These are phyloP conservation scores for Linnaemya vulpina DNA, from an alignment of 2,888 invertebrate species.

Conservation along the genomic window DNA sequence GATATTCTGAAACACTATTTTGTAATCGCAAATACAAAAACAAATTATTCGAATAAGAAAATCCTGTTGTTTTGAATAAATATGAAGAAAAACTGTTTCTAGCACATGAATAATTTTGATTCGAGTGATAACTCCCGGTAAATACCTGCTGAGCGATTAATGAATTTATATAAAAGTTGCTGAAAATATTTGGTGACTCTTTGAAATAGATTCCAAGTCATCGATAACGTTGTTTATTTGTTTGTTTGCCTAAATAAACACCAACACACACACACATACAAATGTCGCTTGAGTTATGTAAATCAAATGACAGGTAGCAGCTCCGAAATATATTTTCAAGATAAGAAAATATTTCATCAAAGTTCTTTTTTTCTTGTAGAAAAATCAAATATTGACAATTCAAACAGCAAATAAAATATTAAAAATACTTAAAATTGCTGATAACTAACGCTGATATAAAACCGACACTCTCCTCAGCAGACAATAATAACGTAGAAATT, in stretches of 20 bases:
- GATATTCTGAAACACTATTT: no score
- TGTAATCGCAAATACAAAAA: no score
- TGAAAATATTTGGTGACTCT: no score
- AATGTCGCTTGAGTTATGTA: no score
- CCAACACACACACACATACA: background rate
- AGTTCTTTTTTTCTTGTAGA: background rate
- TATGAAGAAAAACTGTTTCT: no score
- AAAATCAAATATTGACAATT: constrained; percentile 43
- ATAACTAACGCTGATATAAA: constrained; percentile 25
- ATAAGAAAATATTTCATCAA: constrained; percentile 1
- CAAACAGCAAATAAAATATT: constrained; percentile 11
- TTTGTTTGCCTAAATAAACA: background rate
- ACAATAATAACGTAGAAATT: background rate
- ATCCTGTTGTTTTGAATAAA: no score
- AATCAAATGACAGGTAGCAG: constrained; percentile 65
- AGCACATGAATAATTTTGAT: no score
- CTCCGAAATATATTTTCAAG: constrained; percentile 5
- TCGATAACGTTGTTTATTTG: constrained; percentile 14
- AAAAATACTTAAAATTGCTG: constrained; percentile 13
- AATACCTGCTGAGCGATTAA: no score
- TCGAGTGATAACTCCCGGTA: no score
- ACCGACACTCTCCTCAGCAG: constrained; percentile 34
- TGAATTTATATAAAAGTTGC: no score
- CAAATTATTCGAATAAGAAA: no score
- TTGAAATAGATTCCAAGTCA: background rate